phyloP scores from a whole-genome alignment of 2,888 invertebrate genomes.

The Strigamia crassipes region DNA sequence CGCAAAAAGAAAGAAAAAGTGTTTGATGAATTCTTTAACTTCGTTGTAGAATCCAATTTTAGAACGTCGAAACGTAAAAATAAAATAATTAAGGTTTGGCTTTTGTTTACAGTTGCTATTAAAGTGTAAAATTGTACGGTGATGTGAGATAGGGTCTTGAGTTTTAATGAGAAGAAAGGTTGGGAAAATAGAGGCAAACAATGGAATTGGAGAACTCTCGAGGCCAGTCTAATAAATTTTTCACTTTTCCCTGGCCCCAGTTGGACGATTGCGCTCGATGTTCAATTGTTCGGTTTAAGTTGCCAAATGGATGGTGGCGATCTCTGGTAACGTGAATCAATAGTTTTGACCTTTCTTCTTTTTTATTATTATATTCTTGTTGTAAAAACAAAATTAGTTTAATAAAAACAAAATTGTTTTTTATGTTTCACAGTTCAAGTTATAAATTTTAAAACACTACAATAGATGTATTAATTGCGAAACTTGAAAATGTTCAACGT shows the following conservation, averaged over 20 bases:
- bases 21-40: conserved; percentile 6
- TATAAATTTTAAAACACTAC: no score
- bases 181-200: conserved; percentile 39
- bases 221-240: conserved; percentile 35
- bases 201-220: conserved; percentile 31
- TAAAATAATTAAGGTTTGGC: not conserved
- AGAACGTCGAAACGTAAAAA: not conserved
- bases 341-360: not conserved
- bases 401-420: not conserved
- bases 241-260: conserved; percentile 31
- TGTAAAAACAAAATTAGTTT: not conserved
- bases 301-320: conserved; percentile 34
- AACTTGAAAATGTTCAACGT: no score
- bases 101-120: not conserved
- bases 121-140: not conserved
- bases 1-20: not conserved
- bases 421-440: not conserved
- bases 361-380: not conserved
- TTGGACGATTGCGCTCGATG: conserved; percentile 37
- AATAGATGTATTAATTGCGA: no score
- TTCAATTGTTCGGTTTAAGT: conserved; percentile 40
- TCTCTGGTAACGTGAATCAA: conserved; percentile 37
- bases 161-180: conserved; percentile 23
- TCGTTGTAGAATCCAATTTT: conserved; percentile 7
- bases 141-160: conserved; percentile 4